phyloP scores from a whole-genome alignment of 2,113 vertebrate genomes.

The Microtus oregoni region DNA sequence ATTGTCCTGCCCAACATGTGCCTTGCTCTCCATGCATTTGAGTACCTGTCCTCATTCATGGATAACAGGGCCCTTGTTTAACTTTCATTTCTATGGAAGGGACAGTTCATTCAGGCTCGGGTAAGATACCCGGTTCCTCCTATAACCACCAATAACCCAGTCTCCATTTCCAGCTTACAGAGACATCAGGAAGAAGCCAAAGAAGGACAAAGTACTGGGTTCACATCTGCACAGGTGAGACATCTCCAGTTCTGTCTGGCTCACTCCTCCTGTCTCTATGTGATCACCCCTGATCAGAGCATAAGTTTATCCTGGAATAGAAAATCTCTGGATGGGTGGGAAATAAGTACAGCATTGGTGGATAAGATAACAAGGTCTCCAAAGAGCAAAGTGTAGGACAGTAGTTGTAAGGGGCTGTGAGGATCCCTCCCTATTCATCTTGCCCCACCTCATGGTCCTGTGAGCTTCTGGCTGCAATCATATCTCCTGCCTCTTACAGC shows the following conservation, averaged over 20 bases:
- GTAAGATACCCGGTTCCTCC: neutral
- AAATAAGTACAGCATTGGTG: fast-evolving
- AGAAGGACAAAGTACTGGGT: neutral
- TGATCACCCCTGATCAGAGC: neutral
- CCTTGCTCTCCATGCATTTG: fast-evolving
- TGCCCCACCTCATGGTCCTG: fast-evolving
- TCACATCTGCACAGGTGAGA: slow-evolving; percentile 17
- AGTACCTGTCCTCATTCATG: too few species aligned
- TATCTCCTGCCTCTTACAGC: neutral
- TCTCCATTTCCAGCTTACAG: neutral
- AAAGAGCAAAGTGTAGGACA: too few species aligned
- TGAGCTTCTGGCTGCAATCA: neutral
- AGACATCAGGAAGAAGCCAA: neutral
- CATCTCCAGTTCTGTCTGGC: neutral
- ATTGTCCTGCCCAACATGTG: too few species aligned
- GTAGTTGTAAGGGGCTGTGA: too few species aligned
- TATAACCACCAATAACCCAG: neutral
- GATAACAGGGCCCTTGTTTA: too few species aligned
- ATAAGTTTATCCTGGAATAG: fast-evolving
- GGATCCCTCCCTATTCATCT: too few species aligned
- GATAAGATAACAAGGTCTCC: neutral
- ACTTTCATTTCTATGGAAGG: neutral
- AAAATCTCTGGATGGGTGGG: fast-evolving
- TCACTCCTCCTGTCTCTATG: neutral
- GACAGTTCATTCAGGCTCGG: neutral